Base-by-base conservation (phyloP, 1,140 invertebrate species). In the Homalodisca vitripennis region DNA sequence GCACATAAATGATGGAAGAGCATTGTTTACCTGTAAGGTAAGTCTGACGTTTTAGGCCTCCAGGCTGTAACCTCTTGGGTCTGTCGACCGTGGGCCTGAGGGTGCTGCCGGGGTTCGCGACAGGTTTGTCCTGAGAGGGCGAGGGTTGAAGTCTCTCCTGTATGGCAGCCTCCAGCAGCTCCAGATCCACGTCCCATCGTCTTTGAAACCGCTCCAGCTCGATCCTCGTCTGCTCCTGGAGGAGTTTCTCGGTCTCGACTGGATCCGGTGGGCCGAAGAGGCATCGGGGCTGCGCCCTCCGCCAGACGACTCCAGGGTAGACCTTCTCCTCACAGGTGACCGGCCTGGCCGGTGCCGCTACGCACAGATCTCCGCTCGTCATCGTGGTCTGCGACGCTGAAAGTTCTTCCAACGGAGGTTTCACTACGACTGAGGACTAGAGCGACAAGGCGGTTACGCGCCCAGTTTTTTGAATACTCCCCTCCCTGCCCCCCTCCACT, bases 251-350 rank as follows among this genome's bases (percentile, higher is more conserved):
- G 63, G n/a, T 66, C 24, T 66, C 63, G 1, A 22, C 63, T 14
- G 63, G 63, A 26, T 66, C 63, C 17, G 63, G 63, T 2, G 32
- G 63, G 2, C 63, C 63, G 63, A 66, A 66, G 17, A 66, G 63
- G 47, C 63, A 66, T 34, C 63, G 3, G 20, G 63, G 63, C n/a
- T 47, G 32, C n/a, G 27, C 34, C 2, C 17, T 14, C n/a, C 63
- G 63, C 14, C 41, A n/a, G n/a, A 22, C 22, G 6, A 12, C 17
- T 24, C 14, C 55, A 12, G 41, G 41, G 1, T 22, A 32, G 12
- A 66, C 26, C 41, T 47, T 60, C 22, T 60, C 55, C 6, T 1
- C 26, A 26, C 2, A 27, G n/a, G 3, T 29, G 22, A 27, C 26
- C 2, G 27, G 55, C 3, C 12, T 24, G 55, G 26, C 29, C 22